Evolutionary conservation across 2,113 vertebrate genomes (phyloP).

Genomic region (Corythaixoides concolor): DNA sequence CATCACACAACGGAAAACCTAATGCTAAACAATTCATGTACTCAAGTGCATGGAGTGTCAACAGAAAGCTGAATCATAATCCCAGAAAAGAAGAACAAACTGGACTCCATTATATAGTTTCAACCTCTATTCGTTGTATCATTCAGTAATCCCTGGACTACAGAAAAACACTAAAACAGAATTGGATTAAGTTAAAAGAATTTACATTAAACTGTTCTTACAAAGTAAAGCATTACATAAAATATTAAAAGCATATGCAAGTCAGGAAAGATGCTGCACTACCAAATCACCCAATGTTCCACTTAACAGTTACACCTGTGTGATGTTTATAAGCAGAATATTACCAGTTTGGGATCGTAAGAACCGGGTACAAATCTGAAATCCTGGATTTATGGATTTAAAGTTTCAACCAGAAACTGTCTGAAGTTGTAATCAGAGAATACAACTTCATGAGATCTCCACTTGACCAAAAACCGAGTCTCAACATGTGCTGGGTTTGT

Average conservation of each 20-base stretch:
- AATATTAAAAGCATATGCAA: neutral
- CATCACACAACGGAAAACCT: rapidly evolving
- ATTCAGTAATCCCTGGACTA: neutral
- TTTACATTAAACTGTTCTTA: neutral
- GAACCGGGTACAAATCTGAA: neutral
- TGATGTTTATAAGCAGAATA: neutral
- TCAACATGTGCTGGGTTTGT: neutral
- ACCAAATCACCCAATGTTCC: neutral
- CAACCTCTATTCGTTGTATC: neutral
- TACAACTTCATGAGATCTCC: neutral
- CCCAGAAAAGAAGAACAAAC: neutral
- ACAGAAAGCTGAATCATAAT: neutral
- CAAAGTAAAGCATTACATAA: neutral
- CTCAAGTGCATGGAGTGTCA: neutral
- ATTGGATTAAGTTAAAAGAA: neutral
- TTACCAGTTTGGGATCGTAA: neutral
- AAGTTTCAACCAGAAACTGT: neutral
- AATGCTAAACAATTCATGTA: neutral
- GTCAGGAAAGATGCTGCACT: neutral
- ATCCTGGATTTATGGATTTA: neutral
- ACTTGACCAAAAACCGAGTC: neutral
- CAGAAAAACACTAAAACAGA: neutral
- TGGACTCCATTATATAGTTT: neutral
- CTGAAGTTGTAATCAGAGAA: neutral
- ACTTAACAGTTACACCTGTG: neutral